A percentile compares a stretch with the other conserved stretches of the same genome.
Evolutionary conservation across 2,888 invertebrate species (phyloP).

Genomic region (Plagodis pulveraria): DNA sequence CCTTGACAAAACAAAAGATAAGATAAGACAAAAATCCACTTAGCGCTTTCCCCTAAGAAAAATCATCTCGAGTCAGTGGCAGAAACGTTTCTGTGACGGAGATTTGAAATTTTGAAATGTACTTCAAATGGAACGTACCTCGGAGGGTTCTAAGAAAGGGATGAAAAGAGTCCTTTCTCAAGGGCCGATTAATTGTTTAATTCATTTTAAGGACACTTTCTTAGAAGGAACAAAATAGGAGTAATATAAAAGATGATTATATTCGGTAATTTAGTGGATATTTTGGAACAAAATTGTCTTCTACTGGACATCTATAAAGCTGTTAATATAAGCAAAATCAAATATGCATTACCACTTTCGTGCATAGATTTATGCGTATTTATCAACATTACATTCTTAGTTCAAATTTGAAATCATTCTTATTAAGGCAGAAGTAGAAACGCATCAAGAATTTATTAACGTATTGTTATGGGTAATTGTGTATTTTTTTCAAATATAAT

Average conservation of each 20-base stretch:
- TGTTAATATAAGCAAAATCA: too few relatives aligned
- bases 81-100: conserved; percentile 15
- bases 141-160: conserved; percentile 36
- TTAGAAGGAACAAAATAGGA: conserved; percentile 19
- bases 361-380: too few relatives aligned
- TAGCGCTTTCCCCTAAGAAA: conserved; percentile 18
- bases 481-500: too few relatives aligned
- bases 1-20: conserved; percentile 26
- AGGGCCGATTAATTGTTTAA: conserved; percentile 56
- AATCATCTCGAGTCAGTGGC: conserved; percentile 22
- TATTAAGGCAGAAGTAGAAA: too few relatives aligned
- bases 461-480: too few relatives aligned
- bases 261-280: neutral
- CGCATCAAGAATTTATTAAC: too few relatives aligned
- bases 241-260: conserved; percentile 16
- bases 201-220: conserved; percentile 43
- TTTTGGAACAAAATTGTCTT: too few relatives aligned
- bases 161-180: conserved; percentile 43
- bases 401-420: too few relatives aligned
- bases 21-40: conserved; percentile 26
- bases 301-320: too few relatives aligned
- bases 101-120: conserved; percentile 27
- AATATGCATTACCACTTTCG: too few relatives aligned
- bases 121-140: conserved; percentile 30
- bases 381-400: too few relatives aligned